Conservation (phyloP, 2,113 vertebrate species). For the Ramphastos sulfuratus region DNA sequence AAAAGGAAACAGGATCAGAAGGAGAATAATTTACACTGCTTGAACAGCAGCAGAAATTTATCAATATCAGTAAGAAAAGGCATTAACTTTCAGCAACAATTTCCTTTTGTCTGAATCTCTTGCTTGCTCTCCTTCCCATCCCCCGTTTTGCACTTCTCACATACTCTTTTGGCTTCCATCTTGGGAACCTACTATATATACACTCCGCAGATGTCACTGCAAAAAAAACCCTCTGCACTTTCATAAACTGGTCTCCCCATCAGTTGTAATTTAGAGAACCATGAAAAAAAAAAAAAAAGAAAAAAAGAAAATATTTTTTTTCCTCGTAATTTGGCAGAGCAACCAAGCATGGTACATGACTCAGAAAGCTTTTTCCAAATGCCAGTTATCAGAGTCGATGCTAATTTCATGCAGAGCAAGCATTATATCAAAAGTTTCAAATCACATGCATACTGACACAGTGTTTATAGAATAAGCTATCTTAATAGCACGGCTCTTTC, state of each 20-base stretch:
- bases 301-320: background rate
- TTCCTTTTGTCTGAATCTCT: slow-evolving; percentile 46
- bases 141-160: slow-evolving; percentile 27
- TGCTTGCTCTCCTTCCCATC: background rate
- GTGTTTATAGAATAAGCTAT: background rate
- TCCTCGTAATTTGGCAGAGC: background rate
- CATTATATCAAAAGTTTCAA: background rate
- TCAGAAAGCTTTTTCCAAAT: background rate
- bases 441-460: background rate
- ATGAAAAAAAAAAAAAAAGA: background rate
- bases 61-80: slow-evolving; percentile 54
- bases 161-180: slow-evolving; percentile 7
- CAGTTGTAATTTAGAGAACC: background rate
- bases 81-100: slow-evolving; percentile 43
- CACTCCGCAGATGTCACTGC: background rate
- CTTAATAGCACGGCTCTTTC: background rate
- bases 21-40: slow-evolving; percentile 4
- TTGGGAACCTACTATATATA: background rate
- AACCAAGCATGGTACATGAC: background rate
- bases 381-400: background rate
- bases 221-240: background rate
- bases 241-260: background rate
- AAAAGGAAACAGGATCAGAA: background rate
- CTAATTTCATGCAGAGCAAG: background rate
- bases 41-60: slow-evolving; percentile 51